Conservation (phyloP, 2,888 invertebrate species). For the Miltochrista miniata region DNA sequence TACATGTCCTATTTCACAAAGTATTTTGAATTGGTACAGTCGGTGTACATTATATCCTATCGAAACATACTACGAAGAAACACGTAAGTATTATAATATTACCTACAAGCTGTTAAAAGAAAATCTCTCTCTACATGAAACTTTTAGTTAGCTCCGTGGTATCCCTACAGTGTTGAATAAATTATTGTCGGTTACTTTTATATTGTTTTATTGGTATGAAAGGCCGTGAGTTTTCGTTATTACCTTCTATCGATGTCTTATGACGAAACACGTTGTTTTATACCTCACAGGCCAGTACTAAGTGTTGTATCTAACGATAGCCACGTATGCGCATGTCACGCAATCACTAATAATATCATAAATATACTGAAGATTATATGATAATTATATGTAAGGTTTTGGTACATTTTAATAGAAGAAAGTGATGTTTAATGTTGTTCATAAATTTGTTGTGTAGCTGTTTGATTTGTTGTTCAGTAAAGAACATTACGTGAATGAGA, state of each 20-base stretch:
- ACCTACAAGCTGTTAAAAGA: too few relatives aligned
- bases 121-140: background rate
- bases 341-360: conserved; percentile 41
- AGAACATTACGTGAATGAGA: background rate
- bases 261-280: conserved; percentile 57
- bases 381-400: conserved; percentile 34
- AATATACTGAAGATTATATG: conserved; percentile 38
- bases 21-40: too few relatives aligned
- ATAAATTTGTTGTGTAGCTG: conserved; percentile 1
- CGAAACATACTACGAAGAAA: too few relatives aligned
- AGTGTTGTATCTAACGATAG: conserved; percentile 52
- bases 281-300: conserved; percentile 44
- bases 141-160: conserved; percentile 11
- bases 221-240: conserved; percentile 65
- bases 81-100: too few relatives aligned
- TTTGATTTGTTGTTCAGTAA: conserved; percentile 2
- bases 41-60: too few relatives aligned
- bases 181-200: conserved; percentile 76
- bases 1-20: too few relatives aligned
- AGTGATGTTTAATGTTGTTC: conserved; percentile 14
- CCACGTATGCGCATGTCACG: conserved; percentile 36
- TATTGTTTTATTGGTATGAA: conserved; percentile 79
- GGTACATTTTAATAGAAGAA: conserved; percentile 19
- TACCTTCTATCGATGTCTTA: conserved; percentile 52
- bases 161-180: conserved; percentile 50